Evolutionary conservation across 1,140 invertebrate species (phyloP).

Genomic region (Diprion similis): DNA sequence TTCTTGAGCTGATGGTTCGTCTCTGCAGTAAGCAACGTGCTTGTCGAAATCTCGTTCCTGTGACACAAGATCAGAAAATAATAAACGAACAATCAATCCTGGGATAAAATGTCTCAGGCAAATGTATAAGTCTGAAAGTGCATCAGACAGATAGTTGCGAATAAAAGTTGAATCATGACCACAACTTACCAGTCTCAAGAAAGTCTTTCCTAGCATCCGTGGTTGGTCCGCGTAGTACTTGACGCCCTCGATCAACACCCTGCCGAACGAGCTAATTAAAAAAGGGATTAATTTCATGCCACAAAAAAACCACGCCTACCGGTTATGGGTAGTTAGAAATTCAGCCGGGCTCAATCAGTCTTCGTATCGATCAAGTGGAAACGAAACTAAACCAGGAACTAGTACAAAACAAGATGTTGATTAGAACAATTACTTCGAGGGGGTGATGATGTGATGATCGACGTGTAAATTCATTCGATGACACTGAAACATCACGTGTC

Average conservation of each 20-base stretch:
- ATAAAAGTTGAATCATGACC: constrained; percentile 1
- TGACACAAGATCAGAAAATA: constrained; percentile 32
- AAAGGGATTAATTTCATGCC: constrained; percentile 59
- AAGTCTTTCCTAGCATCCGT: constrained; percentile 83
- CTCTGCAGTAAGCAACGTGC: constrained; percentile 87
- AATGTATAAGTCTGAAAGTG: constrained; percentile 14
- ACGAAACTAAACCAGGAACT: background rate
- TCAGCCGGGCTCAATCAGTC: constrained; percentile 2
- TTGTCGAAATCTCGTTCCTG: constrained; percentile 92
- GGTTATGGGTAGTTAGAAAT: constrained; percentile 30
- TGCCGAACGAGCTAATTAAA: constrained; percentile 68
- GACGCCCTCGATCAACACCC: constrained; percentile 90
- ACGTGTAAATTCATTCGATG: too few species aligned
- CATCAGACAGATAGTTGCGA: constrained; percentile 23
- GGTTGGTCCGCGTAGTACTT: constrained; percentile 93
- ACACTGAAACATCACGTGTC: too few species aligned
- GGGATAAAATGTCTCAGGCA: constrained; percentile 8
- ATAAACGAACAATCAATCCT: constrained; percentile 16
- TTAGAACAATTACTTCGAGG: background rate
- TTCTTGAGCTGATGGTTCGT: constrained; percentile 84
- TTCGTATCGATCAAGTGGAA: constrained; percentile 4
- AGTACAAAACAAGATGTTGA: background rate
- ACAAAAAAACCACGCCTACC: constrained; percentile 51
- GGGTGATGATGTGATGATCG: too few species aligned
- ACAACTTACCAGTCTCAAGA: constrained; percentile 76